Base-by-base conservation (phyloP, 2,888 invertebrate genomes). In the Hirudinaria manillensis region DNA sequence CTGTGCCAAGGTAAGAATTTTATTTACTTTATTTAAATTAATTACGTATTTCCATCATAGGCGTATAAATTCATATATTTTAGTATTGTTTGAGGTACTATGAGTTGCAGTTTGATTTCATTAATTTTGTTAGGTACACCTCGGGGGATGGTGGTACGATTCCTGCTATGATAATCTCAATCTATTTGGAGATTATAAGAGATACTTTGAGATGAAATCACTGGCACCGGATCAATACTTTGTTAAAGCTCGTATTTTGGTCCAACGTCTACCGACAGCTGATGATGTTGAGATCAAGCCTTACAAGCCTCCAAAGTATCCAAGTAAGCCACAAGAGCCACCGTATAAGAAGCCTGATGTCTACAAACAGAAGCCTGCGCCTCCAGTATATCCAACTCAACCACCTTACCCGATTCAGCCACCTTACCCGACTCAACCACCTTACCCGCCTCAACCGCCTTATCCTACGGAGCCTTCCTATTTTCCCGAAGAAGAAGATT, bases 61-160 rank as follows among this genome's bases (percentile, higher is more conserved):
- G 16, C 45, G 16, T 45, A 45, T 45, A 10, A 10, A 45, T 45
- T 3, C 45, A 45, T 45, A 16, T 10, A 16, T 16, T 45, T 45
- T 16, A 45, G 16, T 3, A 1, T 4, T 45, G 45, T 45, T 16
- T 10, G 45, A 45, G 13, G 1, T 16, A 6, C 45, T 3, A 16
- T 45, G 16, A 45, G 16, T 16, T 3, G 45, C 16, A 45, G 16
- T 45, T 36, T 10, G 36, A 36, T 56, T 56, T 61, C 29, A 21
- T 61, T 7, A 7, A 61, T 61, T 3, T 61, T 27, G 2, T 21
- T 34, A 72, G 72, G 55, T 72, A 27, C 55, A 72, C 29, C 45
- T 34, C n/a, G 75, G 75, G 27, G 75, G 75, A 16, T 75, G 61
- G 65, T 75, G 75, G 75, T 75, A 72, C 75, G 61, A 75, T 45